Conservation (phyloP, 2,113 vertebrate species). For the Pimephales promelas region DNA sequence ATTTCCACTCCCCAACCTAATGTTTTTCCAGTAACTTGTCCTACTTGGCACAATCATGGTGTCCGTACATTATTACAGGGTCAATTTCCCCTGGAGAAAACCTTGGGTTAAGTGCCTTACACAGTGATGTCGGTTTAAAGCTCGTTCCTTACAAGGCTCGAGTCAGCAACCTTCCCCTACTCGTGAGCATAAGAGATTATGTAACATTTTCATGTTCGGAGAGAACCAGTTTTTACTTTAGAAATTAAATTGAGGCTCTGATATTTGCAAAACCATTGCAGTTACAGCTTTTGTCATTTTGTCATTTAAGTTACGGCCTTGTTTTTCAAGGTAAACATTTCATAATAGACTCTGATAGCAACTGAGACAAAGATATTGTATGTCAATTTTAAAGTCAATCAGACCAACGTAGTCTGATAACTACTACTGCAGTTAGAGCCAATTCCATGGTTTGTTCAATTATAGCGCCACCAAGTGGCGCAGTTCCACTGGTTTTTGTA, state of each 20-base stretch:
- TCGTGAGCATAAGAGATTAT: neutral
- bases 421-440: too few relatives aligned
- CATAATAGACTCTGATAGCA: too few relatives aligned
- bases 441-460: too few relatives aligned
- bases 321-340: too few relatives aligned
- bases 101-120: constrained; percentile 16
- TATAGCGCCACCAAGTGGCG: too few relatives aligned
- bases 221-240: neutral
- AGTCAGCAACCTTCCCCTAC: neutral
- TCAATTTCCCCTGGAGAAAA: neutral
- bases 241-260: neutral
- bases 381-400: too few relatives aligned
- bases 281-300: too few relatives aligned
- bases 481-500: too few relatives aligned
- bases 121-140: neutral
- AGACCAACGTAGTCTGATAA: too few relatives aligned
- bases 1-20: constrained; percentile 7
- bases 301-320: too few relatives aligned
- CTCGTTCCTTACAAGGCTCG: neutral
- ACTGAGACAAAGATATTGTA: too few relatives aligned
- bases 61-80: neutral
- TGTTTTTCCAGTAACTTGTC: neutral
- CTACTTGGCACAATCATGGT: constrained; percentile 14
- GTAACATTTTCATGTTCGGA: neutral
- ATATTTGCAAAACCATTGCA: too few relatives aligned